These are phyloP conservation scores for Radopholus similis DNA, from an alignment of 1,140 invertebrate genomes.

Conservation along the genomic window DNA sequence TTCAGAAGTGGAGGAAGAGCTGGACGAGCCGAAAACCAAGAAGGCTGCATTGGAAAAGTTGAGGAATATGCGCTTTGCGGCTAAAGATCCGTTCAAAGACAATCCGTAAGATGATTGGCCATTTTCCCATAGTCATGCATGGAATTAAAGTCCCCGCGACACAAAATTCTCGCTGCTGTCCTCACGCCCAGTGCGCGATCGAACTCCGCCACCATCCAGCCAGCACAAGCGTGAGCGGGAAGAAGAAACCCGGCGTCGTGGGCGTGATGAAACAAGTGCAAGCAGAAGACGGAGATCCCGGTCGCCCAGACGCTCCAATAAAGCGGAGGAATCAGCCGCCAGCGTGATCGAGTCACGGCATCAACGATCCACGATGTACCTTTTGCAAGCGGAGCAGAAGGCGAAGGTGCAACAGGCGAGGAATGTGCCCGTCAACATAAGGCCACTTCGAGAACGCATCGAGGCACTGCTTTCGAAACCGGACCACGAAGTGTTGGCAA, in stretches of 20 bases:
- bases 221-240: background rate
- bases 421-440: background rate
- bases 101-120: slow-evolving; percentile 3
- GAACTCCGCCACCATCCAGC: background rate
- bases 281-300: slow-evolving; percentile 1
- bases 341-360: slow-evolving; percentile 15
- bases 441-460: slow-evolving; percentile 12
- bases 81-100: slow-evolving; percentile 14
- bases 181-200: background rate
- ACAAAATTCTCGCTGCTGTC: slow-evolving; percentile 4
- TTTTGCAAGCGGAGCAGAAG: background rate
- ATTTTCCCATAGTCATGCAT: background rate
- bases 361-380: slow-evolving; percentile 11
- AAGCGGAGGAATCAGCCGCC: background rate
- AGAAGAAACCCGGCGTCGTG: background rate
- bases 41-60: slow-evolving; percentile 14
- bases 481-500: slow-evolving; percentile 5
- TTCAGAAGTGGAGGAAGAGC: background rate
- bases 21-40: slow-evolving; percentile 9
- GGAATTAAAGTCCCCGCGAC: background rate
- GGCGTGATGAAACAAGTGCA: background rate
- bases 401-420: background rate
- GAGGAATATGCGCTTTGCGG: slow-evolving; percentile 13
- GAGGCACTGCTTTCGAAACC: slow-evolving; percentile 5
- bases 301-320: slow-evolving; percentile 3